Base-by-base conservation (phyloP, 2,113 vertebrate species). In the Chroicocephalus ridibundus region DNA sequence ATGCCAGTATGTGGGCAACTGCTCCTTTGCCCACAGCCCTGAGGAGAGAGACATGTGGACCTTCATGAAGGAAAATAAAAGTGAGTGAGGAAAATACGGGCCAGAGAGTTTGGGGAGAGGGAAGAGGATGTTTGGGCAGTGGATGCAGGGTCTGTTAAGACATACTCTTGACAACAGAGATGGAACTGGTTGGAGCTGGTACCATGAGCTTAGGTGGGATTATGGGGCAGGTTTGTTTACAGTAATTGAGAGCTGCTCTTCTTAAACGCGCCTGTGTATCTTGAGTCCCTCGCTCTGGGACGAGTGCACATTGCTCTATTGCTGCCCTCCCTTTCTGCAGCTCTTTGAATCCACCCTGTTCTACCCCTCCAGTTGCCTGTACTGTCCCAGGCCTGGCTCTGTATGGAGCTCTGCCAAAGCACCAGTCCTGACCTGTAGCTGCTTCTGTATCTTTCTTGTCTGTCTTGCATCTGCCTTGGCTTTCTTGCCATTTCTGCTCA, bases 1-100 rank as follows among this genome's bases (percentile, higher is more conserved):
- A 88, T 99, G 99, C 87, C 98, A 96, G 95, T 99, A 99, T 46
- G 97, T 98, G 74, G 99, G 99, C 60, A 99, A 99, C 95, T 99
- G 99, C 96, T 98, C 98, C 29, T 99, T 99, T 8, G 99, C 99
- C 15, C 99, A 99, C 98, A 99, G 99, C 97, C 98, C 98, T 3
- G 99, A 99, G 96, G 99, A 99, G 97, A 99, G 98, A 95, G 99
- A 99, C 74, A 98, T 99, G 98, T 99, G 99, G 99, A 99, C 98
- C 15, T 99, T 99, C 98, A 99, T 99, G 99, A 99, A 99, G 97
- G 99, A 99, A 96, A 99, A 99, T 77, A 98, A 99, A 98, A 97
- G 99, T 99, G 93, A 99, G 99, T 97, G 34, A 29, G 68, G 60
- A 27, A 86, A 92, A 55, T 27, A 38, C 19, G 40, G 52, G 36